Conservation (phyloP, 2,888 invertebrate genomes). For the Cephus runcator region DNA sequence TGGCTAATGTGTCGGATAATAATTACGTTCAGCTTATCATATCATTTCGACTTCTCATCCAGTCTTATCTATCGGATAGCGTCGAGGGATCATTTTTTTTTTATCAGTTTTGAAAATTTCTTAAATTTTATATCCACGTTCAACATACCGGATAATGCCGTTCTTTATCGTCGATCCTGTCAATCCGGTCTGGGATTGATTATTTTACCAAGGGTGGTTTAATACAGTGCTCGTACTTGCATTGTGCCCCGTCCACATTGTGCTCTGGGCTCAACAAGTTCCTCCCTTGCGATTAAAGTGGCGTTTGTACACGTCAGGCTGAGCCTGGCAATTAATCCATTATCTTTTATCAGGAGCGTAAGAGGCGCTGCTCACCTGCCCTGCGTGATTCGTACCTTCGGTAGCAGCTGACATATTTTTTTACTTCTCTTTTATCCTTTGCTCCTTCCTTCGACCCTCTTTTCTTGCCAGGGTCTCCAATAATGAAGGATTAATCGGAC, state of each 20-base stretch:
- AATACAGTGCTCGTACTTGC: constrained; percentile 18
- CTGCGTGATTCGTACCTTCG: constrained; percentile 2
- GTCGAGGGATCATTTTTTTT: not conserved
- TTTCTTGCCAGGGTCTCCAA: constrained; percentile 8
- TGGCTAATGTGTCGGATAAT: not conserved
- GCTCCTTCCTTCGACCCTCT: not conserved
- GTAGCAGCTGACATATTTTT: constrained; percentile 44
- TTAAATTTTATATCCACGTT: not conserved
- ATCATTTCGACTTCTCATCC: not conserved
- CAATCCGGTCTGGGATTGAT: not conserved
- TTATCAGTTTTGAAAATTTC: not conserved
- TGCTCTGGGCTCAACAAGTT: constrained; percentile 40
- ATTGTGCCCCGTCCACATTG: constrained; percentile 24
- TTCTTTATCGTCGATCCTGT: not conserved
- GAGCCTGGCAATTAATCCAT: constrained; percentile 7
- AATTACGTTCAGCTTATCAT: not conserved
- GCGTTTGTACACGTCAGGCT: constrained; percentile 1
- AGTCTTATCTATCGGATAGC: not conserved
- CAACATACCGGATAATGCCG: not conserved
- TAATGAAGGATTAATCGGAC: constrained; percentile 55
- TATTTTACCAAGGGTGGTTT: not conserved
- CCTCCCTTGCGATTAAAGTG: constrained; percentile 20
- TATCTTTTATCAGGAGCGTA: constrained; percentile 1
- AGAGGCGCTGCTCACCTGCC: constrained; percentile 4
- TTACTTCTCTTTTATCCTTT: constrained; percentile 36